phyloP scores from a whole-genome alignment of 2,797 vertebrate genomes.

The Notolepis coatsorum region DNA sequence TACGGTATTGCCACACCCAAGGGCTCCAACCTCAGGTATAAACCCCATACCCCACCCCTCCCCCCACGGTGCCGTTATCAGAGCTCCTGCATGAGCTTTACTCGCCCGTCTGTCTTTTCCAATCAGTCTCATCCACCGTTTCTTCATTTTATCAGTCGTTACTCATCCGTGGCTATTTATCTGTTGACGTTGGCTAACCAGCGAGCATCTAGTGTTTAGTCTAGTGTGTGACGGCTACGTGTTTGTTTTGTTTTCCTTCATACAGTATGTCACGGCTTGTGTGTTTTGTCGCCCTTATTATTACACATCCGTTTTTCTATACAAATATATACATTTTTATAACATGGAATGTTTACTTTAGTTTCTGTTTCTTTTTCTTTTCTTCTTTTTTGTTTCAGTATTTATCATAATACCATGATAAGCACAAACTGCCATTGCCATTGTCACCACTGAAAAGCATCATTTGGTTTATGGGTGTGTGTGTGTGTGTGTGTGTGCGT shows the following conservation, averaged over 20 bases:
- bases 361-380: conserved; percentile 1
- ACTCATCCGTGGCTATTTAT: neutral
- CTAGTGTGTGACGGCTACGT: too few relatives aligned
- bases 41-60: conserved; percentile 52
- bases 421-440: neutral
- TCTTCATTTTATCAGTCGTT: conserved; percentile 1
- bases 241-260: too few relatives aligned
- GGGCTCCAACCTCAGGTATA: conserved; percentile 97
- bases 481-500: conserved; percentile 30
- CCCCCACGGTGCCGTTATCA: conserved; percentile 34
- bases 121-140: neutral
- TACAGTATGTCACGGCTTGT: conserved; percentile 4
- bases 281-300: conserved; percentile 21
- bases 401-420: conserved; percentile 12
- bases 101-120: conserved; percentile 17
- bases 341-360: neutral
- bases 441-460: conserved; percentile 24
- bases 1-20: conserved; percentile 99
- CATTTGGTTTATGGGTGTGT: conserved; percentile 26
- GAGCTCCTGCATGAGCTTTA: conserved; percentile 32
- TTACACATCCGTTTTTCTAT: too few relatives aligned
- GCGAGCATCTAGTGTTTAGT: too few relatives aligned
- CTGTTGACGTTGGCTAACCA: too few relatives aligned
- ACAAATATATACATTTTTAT: too few relatives aligned
- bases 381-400: conserved; percentile 4